Percentiles rank a stretch among this genome's conserved stretches.
Conservation (phyloP, 1,140 invertebrate genomes). For the Medauroidea extradentata region DNA sequence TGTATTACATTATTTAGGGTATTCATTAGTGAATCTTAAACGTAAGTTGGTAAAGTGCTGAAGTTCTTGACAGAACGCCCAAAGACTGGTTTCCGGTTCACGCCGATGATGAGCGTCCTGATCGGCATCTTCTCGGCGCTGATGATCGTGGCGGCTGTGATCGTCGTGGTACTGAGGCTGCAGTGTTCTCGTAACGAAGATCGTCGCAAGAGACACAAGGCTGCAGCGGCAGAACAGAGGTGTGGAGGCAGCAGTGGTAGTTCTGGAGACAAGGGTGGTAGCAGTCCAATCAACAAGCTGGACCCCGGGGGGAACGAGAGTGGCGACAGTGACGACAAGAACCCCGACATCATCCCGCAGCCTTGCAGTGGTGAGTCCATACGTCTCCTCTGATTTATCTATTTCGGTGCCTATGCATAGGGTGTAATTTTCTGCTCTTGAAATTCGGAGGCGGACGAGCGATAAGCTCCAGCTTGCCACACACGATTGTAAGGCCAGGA, state of each 20-base stretch:
- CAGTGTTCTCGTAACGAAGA: conserved; percentile 55
- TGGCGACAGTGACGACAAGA: conserved; percentile 50
- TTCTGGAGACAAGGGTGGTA: conserved; percentile 24
- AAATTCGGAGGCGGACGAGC: no score
- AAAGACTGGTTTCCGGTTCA: conserved; percentile 54
- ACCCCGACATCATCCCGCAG: conserved; percentile 80
- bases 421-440: no score
- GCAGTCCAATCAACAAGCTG: conserved; percentile 41
- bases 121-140: conserved; percentile 63
- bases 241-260: conserved; percentile 23
- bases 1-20: no score
- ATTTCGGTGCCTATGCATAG: no score
- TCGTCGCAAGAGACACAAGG: conserved; percentile 45
- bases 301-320: conserved; percentile 40
- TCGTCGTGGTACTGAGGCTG: conserved; percentile 59
- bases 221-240: conserved; percentile 44
- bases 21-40: no score
- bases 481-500: no score
- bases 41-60: no score
- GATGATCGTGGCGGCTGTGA: conserved; percentile 59
- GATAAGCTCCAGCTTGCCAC: no score
- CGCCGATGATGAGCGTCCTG: conserved; percentile 63
- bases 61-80: conserved; percentile 56
- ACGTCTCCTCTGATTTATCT: no score
- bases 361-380: conserved; percentile 52